These are phyloP conservation scores for Pterostichus niger DNA, from an alignment of 2,888 invertebrate genomes.

Conservation along the genomic window DNA sequence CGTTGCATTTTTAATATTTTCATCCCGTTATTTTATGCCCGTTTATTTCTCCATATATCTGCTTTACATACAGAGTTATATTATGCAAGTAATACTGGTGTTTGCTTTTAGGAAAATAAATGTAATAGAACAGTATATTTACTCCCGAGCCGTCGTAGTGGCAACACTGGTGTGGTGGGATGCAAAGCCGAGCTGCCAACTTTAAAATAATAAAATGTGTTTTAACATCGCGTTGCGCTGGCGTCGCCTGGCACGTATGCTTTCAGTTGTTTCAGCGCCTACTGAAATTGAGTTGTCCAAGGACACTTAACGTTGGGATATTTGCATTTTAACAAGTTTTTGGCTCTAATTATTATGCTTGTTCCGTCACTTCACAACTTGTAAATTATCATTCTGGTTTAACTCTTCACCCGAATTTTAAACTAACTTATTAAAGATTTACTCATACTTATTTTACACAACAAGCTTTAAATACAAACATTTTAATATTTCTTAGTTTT, in stretches of 20 bases:
- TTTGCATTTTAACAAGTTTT: constrained; percentile 59
- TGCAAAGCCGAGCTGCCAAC: constrained; percentile 33
- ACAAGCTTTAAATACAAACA: too few relatives aligned
- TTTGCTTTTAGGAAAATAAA: constrained; percentile 44
- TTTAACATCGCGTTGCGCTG: constrained; percentile 9
- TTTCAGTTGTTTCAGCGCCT: constrained; percentile 30
- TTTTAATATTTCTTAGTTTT: too few relatives aligned
- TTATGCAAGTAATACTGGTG: constrained; percentile 43
- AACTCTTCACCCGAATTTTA: constrained; percentile 5
- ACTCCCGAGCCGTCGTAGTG: background rate
- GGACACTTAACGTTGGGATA: constrained; percentile 43
- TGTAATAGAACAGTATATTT: constrained; percentile 53
- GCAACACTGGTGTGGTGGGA: background rate
- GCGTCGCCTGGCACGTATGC: constrained; percentile 25
- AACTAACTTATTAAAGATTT: constrained; percentile 22
- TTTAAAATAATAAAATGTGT: constrained; percentile 52
- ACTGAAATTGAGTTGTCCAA: constrained; percentile 43
- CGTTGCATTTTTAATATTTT: constrained; percentile 28
- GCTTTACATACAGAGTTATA: constrained; percentile 20
- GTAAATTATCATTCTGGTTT: constrained; percentile 26
- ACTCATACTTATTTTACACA: background rate
- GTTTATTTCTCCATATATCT: constrained; percentile 39
- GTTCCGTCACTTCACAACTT: constrained; percentile 39
- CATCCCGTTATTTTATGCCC: constrained; percentile 34
- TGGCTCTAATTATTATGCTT: constrained; percentile 52